Conservation (phyloP, 2,888 invertebrate species). For the Tetanocera ferruginea region DNA sequence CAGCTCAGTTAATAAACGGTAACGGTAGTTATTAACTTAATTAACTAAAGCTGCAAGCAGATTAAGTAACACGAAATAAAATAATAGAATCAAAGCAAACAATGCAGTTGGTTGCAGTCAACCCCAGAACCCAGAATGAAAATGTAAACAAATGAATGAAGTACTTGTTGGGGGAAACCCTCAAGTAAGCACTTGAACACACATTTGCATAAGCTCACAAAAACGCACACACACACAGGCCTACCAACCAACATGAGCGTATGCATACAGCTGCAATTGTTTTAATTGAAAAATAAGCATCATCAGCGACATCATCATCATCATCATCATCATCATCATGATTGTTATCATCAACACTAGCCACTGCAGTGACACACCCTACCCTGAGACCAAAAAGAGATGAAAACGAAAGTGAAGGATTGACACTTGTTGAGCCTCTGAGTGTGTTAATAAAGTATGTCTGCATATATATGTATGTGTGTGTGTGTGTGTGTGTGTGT, state of each 20-base stretch:
- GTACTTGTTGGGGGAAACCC: neutral
- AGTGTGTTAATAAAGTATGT: neutral
- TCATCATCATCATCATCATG: too few relatives aligned
- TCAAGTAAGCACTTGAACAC: neutral
- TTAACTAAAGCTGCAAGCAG: neutral
- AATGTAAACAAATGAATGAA: neutral
- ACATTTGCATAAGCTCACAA: neutral
- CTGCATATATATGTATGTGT: neutral
- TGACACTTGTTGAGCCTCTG: constrained; percentile 6
- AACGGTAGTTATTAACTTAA: neutral
- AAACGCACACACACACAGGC: neutral
- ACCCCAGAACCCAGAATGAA: too few relatives aligned
- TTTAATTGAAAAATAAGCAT: constrained; percentile 11
- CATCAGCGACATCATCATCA: neutral
- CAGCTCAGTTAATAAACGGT: neutral
- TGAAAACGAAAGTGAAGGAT: neutral
- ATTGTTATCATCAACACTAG: neutral
- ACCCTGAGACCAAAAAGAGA: neutral
- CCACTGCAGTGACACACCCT: neutral
- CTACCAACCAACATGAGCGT: neutral
- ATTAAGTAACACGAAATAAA: neutral
- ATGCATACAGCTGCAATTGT: neutral
- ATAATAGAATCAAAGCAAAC: neutral
- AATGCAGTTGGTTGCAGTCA: neutral
- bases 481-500: too few relatives aligned